Percentiles rank a stretch among this genome's conserved stretches.
Conservation (phyloP, 2,113 vertebrate species). For the Microcebus jonahi region DNA sequence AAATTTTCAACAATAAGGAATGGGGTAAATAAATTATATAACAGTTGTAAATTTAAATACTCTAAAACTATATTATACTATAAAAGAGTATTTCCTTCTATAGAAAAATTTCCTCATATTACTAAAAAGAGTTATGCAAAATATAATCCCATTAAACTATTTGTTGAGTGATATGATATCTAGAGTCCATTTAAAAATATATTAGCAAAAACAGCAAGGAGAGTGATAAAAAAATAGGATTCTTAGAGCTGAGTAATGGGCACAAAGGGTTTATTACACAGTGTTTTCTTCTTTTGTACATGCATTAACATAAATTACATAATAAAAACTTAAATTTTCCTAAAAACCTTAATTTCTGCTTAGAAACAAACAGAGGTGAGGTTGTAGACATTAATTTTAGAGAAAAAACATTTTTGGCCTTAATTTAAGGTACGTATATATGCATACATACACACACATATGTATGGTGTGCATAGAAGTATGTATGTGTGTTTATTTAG, state of each 20-base stretch:
- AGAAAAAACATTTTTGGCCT: background rate
- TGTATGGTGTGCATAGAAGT: background rate
- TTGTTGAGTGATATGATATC: background rate
- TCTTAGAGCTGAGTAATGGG: background rate
- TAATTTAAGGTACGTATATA: background rate
- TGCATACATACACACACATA: background rate
- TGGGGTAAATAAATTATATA: background rate
- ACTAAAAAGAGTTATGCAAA: background rate
- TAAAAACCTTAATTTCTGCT: background rate
- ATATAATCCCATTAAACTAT: background rate
- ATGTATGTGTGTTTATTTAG: background rate
- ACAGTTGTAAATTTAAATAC: background rate
- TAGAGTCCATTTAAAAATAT: background rate
- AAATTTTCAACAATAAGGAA: background rate
- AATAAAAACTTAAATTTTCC: background rate
- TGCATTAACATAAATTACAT: background rate
- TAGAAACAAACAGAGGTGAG: background rate
- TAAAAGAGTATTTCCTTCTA: background rate
- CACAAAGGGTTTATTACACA: background rate
- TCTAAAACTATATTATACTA: background rate
- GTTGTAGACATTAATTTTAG: background rate
- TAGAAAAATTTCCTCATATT: background rate
- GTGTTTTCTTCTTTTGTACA: background rate
- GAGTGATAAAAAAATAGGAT: background rate
- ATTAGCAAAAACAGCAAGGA: background rate